Base-by-base conservation (phyloP, 2,113 vertebrate genomes). In the Anguilla japonica region DNA sequence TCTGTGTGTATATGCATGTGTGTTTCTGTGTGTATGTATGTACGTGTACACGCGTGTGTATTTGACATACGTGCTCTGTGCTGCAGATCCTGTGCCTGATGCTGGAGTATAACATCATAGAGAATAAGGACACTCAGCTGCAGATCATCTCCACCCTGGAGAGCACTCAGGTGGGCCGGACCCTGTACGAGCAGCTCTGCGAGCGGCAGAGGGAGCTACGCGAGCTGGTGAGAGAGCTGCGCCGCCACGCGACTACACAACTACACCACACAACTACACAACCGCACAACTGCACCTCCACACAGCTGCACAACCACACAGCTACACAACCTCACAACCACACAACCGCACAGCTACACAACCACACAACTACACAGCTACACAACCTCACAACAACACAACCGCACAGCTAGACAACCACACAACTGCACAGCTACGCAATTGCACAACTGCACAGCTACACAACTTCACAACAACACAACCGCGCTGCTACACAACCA, bases 71-170 rank as follows among this genome's bases (percentile, higher is more conserved):
- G 26, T 75, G 71, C 15, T 34, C 71, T 75, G n/a, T 34, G 26
- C 91, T 89, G 81, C 86, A 99, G 98, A 99, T 99, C 93, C 92
- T 99, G 90, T 99, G 98, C 90, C 93, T 99, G 92, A 99, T 99
- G 98, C 95, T 99, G 93, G 98, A 99, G 87, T 99, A 99, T 93
- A 99, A 99, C 96, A 99, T 99, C 93, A 99, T 99, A 0, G 98
- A 99, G 92, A 99, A 99, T 91, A 99, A 99, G 0, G 98, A 99
- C 96, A 99, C 98, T 0, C 98, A 99, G 94, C 96, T 99, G 90
- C 98, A 99, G 96, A 99, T 99, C 95, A 99, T 99, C 95, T 99
- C 98, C 78, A 99, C 98, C 3, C 96, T 99, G 92, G 97, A 99
- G 95, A 99, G 98, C 96, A 99, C 98, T 2, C 96, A 97, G 60